Evolutionary conservation across 2,113 vertebrate genomes (phyloP), one percentile per base, ranked within the genome.

Genomic region (Nesoenas mayeri): DNA sequence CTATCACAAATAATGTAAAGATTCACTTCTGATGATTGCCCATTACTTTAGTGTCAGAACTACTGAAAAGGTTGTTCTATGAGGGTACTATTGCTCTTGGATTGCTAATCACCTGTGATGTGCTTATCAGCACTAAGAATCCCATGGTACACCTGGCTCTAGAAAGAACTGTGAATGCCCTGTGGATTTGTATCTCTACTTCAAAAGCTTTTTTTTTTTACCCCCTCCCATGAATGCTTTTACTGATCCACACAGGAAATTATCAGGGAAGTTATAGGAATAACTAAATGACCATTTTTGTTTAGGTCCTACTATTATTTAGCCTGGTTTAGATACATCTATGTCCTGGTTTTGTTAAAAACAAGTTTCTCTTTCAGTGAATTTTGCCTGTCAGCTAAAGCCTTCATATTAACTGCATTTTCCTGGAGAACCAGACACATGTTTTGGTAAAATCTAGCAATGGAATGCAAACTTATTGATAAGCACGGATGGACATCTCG

Each of bases 301-400:
- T 73, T 93, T 93, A 85, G 47, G 48, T 91, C 36, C 88, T 95
- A 95, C 74, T 96, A 73, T 54, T 93, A 81, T 87, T 92, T 96
- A 78, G 93, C 60, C 42, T 96, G 48, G 22, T 87, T 96, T 80
- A 86, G 24, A 54, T 90, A 95, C 69, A 50, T 92, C 77, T n/a
- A n/a, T n/a, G n/a, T n/a, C n/a, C n/a, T n/a, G n/a, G n/a, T n/a
- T n/a, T n/a, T n/a, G n/a, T n/a, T n/a, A n/a, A n/a, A n/a, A n/a
- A n/a, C n/a, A n/a, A n/a, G n/a, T n/a, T n/a, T n/a, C n/a, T n/a
- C n/a, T n/a, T n/a, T n/a, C n/a, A n/a, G n/a, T n/a, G n/a, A n/a
- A n/a, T n/a, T n/a, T n/a, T n/a, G n/a, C n/a, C n/a, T n/a, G n/a
- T n/a, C n/a, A n/a, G n/a, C n/a, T n/a, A n/a, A n/a, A n/a, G n/a